Base-by-base conservation (phyloP, 2,797 vertebrate genomes). In the Austrolebias charrua region DNA sequence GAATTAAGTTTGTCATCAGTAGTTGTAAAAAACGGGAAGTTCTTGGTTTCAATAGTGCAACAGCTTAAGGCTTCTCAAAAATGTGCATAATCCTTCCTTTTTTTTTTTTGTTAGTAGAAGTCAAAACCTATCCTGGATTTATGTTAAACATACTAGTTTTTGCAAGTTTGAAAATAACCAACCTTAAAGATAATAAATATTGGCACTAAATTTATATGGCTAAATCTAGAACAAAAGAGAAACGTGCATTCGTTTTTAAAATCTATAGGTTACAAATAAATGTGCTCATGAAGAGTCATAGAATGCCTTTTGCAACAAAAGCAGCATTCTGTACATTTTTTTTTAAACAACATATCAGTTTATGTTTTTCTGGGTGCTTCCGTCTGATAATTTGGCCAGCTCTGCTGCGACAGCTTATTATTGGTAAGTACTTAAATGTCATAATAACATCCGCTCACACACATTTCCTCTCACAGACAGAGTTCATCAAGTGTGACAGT, bases 391-490 rank as follows among this genome's bases (percentile, higher is more conserved):
- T 33, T 45, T 29, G 38, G 47, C 29, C 24, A 24, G 24, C 24
- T 24, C 24, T 35, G 65, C 53, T 54, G 52, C 9, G 20, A 68
- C 70, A 78, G 73, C 74, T 78, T 69, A 60, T 69, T 60, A 54
- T 28, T 15, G 73, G 59, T 78, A 73, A 57, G 68, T 67, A 29
- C 44, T 66, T 75, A 6, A 69, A 71, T n/a, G 20, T 47, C 51
- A 62, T 44, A 42, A 16, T 11, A 61, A 73, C 56, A 46, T 49
- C 35, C 10, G 1, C 45, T 53, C 38, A 46, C 57, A 20, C 42
- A 28, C 45, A 15, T 42, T 35, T 53, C 45, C 45, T 35, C n/a
- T 62, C 50, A 24, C 53, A 53, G 54, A 66, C 55, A 8, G 45
- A 50, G 15, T 57, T 51, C 45, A 63, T 19, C 3, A 16, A 62